Base-by-base conservation (phyloP, 2,797 vertebrate genomes). In the Pampus argenteus region DNA sequence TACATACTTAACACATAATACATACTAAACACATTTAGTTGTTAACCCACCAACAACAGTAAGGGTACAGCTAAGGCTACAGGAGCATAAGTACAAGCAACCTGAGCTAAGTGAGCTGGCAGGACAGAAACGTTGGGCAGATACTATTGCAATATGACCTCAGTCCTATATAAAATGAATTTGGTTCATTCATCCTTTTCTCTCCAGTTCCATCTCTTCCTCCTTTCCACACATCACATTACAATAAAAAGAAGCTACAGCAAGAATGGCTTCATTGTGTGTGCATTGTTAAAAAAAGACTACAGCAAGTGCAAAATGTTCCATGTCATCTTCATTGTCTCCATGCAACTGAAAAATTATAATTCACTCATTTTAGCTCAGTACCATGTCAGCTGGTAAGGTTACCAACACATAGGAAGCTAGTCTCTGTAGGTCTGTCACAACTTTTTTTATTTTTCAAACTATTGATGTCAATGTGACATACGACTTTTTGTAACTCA, bases 71-170 rank as follows among this genome's bases (percentile, higher is more conserved):
- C 10, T 25, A 66, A 31, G 5, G 5, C 5, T 54, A 44, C 18
- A n/a, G 15, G 5, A 42, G 14, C 36, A 54, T 28, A 28, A 47
- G 9, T 28, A 25, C 9, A 28, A 26, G 49, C 11, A 58, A 52
- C n/a, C n/a, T n/a, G 52, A 52, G 23, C 36, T 22, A 15, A 28
- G 14, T n/a, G 42, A 34, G 11, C 11, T 44, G 28, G 15, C 14
- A 31, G 22, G 50, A 57, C 28, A 36, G 28, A 71, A 31, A 51
- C 54, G 60, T 81, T 59, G 60, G 8, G 29, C 26, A 55, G 55
- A 49, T 9, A 36, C 10, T 36, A 36, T 2, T 36, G 34, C 38
- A 47, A 50, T 31, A 38, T 48, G 22, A 26, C 17, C 22, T 47
- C 4, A 22, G 4, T 5, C 56, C 17, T 40, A 17, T 17, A 68